Conservation (phyloP, 2,113 vertebrate species). For the Rousettus leschenaultii region DNA sequence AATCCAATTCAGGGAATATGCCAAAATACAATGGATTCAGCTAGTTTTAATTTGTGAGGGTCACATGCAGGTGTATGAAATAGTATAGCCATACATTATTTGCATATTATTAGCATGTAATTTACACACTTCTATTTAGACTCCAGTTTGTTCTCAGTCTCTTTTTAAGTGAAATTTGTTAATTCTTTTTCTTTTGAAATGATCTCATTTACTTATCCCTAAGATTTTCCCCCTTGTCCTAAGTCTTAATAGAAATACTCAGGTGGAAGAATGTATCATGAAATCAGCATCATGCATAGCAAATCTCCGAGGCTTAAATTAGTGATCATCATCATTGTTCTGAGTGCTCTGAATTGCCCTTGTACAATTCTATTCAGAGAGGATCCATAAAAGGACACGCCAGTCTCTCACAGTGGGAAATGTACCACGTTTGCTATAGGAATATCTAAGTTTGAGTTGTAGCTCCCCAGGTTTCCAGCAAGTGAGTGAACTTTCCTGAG, state of each 20-base stretch:
- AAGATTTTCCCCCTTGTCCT: neutral
- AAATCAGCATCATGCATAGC: neutral
- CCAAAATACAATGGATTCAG: conserved; percentile 12
- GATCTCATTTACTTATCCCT: neutral
- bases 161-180: neutral
- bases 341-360: neutral
- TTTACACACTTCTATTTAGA: neutral
- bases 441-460: neutral
- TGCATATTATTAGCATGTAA: conserved; percentile 30
- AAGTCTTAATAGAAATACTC: neutral
- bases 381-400: neutral
- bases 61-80: conserved; percentile 21
- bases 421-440: neutral
- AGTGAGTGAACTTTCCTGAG: neutral
- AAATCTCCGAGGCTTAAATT: neutral
- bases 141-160: neutral
- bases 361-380: neutral
- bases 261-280: neutral
- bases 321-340: neutral
- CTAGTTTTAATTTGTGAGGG: conserved; percentile 20
- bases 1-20: neutral
- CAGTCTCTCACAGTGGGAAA: neutral
- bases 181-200: neutral
- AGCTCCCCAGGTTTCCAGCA: neutral
- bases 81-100: neutral